A percentile compares a stretch with the other conserved stretches of the same genome.
Conservation (phyloP, 2,113 vertebrate species). For the Xiphias gladius region DNA sequence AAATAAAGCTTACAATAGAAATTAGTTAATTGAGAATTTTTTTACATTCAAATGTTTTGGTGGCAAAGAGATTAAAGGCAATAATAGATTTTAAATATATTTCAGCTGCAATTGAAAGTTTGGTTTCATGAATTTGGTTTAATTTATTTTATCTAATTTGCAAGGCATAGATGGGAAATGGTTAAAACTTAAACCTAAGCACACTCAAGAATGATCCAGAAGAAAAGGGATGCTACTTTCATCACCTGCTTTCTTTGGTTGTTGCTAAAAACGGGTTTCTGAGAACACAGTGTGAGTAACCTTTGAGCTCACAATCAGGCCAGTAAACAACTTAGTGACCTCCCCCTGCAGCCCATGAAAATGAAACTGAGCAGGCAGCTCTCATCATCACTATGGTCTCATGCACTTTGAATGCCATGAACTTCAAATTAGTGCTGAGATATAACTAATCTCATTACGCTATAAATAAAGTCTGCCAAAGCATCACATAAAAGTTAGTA, state of each 20-base stretch:
- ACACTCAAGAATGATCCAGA: background rate
- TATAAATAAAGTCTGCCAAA: slow-evolving; percentile 67
- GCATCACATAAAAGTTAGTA: slow-evolving; percentile 58
- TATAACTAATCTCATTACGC: slow-evolving; percentile 56
- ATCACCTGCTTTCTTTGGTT: slow-evolving; percentile 24
- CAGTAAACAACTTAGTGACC: slow-evolving; percentile 77
- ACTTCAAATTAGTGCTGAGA: slow-evolving; percentile 39
- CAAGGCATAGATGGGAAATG: background rate
- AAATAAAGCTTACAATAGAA: too few relatives aligned
- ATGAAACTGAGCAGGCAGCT: slow-evolving; percentile 67
- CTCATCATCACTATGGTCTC: slow-evolving; percentile 10
- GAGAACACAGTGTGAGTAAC: slow-evolving; percentile 59
- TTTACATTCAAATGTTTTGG: background rate
- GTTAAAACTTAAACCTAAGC: background rate
- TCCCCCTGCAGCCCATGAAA: slow-evolving; percentile 40
- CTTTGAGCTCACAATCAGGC: slow-evolving; percentile 48
- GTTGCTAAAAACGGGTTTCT: slow-evolving; percentile 60
- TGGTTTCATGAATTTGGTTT: background rate
- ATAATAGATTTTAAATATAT: background rate
- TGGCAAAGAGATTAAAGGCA: background rate
- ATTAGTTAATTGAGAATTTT: too few relatives aligned
- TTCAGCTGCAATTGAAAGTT: background rate
- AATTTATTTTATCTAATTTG: background rate
- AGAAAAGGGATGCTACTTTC: background rate
- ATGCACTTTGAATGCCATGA: slow-evolving; percentile 51